A percentile compares a stretch with the other conserved stretches of the same genome.
phyloP scores from a whole-genome alignment of 2,113 vertebrate genomes.

The Chaetops frenatus region DNA sequence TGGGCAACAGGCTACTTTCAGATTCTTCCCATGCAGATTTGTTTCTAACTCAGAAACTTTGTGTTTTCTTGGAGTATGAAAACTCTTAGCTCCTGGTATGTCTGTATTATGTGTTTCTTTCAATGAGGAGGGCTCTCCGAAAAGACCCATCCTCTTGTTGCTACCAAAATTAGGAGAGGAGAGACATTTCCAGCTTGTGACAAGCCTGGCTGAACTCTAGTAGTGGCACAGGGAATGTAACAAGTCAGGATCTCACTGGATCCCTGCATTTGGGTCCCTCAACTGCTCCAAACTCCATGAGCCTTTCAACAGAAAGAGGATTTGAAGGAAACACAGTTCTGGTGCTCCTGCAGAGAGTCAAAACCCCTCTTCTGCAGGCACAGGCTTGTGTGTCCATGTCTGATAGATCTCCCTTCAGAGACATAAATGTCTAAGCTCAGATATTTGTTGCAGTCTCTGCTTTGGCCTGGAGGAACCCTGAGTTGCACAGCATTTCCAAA shows the following conservation, averaged over 20 bases:
- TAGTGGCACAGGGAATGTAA: neutral
- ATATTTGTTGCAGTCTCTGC: neutral
- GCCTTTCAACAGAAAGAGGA: neutral
- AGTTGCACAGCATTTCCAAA: constrained; percentile 21
- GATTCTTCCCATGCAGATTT: neutral
- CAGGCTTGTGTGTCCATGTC: neutral
- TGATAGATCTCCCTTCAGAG: neutral
- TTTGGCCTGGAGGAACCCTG: neutral
- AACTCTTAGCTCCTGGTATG: neutral
- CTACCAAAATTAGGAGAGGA: neutral
- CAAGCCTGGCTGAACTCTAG: neutral
- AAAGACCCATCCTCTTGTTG: neutral
- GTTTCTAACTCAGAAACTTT: neutral
- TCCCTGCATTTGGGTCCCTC: neutral
- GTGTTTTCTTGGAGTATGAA: neutral
- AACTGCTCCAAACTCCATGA: neutral
- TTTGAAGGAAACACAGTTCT: neutral
- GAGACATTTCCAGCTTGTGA: neutral
- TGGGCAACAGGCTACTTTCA: neutral
- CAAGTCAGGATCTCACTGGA: neutral
- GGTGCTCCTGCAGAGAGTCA: neutral
- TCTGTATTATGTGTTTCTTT: neutral
- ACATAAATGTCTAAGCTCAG: neutral
- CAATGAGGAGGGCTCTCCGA: accelerated
- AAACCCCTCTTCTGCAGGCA: neutral